These are phyloP conservation scores for Drosophila ambigua DNA, from an alignment of 1,140 invertebrate genomes.

Conservation along the genomic window DNA sequence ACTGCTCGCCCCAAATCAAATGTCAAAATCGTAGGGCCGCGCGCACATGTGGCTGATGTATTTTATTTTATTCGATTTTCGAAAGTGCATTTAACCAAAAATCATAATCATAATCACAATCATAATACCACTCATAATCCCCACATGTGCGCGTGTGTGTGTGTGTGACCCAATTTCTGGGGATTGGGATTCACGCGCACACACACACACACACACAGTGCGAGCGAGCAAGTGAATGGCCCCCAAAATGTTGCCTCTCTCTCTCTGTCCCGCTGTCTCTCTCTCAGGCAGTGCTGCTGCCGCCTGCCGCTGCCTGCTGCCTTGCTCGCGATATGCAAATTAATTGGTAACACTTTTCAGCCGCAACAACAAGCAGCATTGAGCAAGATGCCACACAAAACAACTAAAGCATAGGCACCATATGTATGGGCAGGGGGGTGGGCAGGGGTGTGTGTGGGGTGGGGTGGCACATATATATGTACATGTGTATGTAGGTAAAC, in stretches of 20 bases:
- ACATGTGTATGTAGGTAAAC: background rate
- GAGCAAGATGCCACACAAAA: slow-evolving; percentile 53
- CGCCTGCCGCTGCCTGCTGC: slow-evolving; percentile 10
- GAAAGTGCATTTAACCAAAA: slow-evolving; percentile 47
- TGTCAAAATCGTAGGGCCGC: slow-evolving; percentile 41
- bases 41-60: slow-evolving; percentile 11
- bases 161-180: slow-evolving; percentile 63
- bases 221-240: slow-evolving; percentile 64
- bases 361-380: slow-evolving; percentile 36
- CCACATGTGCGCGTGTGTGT: too few species aligned
- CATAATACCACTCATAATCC: slow-evolving; percentile 37
- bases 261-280: background rate
- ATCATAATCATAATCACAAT: slow-evolving; percentile 57
- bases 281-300: background rate
- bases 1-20: slow-evolving; percentile 13
- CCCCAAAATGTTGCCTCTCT: slow-evolving; percentile 19
- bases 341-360: slow-evolving; percentile 77
- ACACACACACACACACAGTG: slow-evolving; percentile 41
- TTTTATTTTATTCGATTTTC: slow-evolving; percentile 36
- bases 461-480: background rate
- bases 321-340: slow-evolving; percentile 72
- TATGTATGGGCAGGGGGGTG: slow-evolving; percentile 20
- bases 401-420: slow-evolving; percentile 28
- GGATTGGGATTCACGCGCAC: slow-evolving; percentile 31
- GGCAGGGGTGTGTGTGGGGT: background rate